Conservation (phyloP, 2,888 invertebrate species). For the Morpho deidamia region DNA sequence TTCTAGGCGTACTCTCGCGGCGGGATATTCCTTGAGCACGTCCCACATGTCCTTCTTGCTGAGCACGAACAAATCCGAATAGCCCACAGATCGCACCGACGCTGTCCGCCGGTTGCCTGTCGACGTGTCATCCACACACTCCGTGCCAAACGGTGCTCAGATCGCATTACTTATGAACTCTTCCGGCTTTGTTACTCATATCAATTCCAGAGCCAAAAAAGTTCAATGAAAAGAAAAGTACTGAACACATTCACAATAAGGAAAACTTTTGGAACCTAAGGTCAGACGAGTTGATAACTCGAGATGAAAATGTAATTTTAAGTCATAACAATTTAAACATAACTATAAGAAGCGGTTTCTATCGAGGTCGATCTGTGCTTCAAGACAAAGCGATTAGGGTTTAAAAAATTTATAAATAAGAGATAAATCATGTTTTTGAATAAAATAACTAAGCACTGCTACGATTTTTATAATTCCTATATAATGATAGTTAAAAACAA, state of each 20-base stretch:
- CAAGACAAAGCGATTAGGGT: conserved; percentile 59
- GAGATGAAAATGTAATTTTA: conserved; percentile 42
- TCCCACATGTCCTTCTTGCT: conserved; percentile 99
- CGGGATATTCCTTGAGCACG: conserved; percentile 96
- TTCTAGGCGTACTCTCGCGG: conserved; percentile 95
- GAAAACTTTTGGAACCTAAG: neutral
- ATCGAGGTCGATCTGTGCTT: conserved; percentile 53
- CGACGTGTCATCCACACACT: conserved; percentile 79
- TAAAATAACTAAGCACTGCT: conserved; percentile 64
- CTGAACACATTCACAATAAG: neutral
- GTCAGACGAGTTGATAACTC: conserved; percentile 23
- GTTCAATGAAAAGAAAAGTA: conserved; percentile 19
- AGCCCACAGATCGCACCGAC: conserved; percentile 98
- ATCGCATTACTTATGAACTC: conserved; percentile 41
- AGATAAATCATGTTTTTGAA: conserved; percentile 35
- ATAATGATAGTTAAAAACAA: conserved; percentile 42
- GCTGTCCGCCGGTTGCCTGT: conserved; percentile 98
- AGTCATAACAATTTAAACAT: conserved; percentile 38
- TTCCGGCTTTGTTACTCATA: conserved; percentile 31
- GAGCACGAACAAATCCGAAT: conserved; percentile 98
- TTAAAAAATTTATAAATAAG: conserved; percentile 43
- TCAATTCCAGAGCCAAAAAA: conserved; percentile 15
- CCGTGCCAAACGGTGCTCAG: conserved; percentile 72
- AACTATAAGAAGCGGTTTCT: conserved; percentile 64
- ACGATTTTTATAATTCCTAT: conserved; percentile 48